Base-by-base conservation (phyloP, 1,140 invertebrate species). In the Pararge aegeria region DNA sequence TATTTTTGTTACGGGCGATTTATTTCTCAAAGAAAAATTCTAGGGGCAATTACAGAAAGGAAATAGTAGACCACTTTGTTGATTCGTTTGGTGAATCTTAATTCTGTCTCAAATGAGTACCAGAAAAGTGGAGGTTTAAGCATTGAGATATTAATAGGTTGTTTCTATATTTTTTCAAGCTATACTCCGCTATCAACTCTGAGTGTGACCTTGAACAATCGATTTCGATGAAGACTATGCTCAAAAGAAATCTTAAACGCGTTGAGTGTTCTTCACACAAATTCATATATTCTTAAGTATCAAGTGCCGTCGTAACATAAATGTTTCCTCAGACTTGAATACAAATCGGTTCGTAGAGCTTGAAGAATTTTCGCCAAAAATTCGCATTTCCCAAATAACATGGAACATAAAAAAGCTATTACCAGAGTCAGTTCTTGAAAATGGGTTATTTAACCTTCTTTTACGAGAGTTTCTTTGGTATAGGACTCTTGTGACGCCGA, bases 281-380 rank as follows among this genome's bases (percentile, higher is more conserved):
- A 40, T 40, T 15, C 16, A 40, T 18, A 18, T 40, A 40, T 40
- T 18, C 37, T 10, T 15, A 18, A 40, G 16, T 40, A 15, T 40
- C 37, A 40, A 40, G 37, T 15, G 37, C 15, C 16, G n/a, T 40
- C 37, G 37, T 52, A 30, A 52, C 21, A 46, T 57, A 57, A 59
- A 52, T 24, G 55, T 51, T 27, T 12, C 1, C 18, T 20, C 7
- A 44, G 27, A 44, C 34, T 59, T 59, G 56, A 59, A 59, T 59
- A 59, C 51, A 59, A 59, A 59, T 27, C 21, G 13, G 16, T 20
- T 51, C 46, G 37, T 40, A 50, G 18, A 52, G 10, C 16, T 24
- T 44, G 34, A 59, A 16, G 10, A 15, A 34, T 42, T 44, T 37
- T 3, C 49, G 37, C 12, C 20, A 21, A 40, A 30, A 49, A 13